Evolutionary conservation across 2,797 vertebrate genomes (phyloP), one percentile per base, ranked within the genome.

Genomic region (Phrynocephalus guinanensis): DNA sequence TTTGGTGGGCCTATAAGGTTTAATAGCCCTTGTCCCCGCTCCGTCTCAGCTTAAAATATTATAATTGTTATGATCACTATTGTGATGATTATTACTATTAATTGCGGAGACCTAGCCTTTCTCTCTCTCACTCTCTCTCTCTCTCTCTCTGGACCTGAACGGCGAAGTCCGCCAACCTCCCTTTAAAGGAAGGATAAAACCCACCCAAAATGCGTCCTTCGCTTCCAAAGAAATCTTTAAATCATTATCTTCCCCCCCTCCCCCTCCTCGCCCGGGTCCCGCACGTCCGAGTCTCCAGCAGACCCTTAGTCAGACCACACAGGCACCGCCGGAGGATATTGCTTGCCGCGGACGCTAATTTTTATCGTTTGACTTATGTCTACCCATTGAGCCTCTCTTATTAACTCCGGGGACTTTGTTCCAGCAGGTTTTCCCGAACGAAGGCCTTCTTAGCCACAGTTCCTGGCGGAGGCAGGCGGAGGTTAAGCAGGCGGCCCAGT

Each of bases 291-390:
- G 4, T 20, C 9, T 11, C 60, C 60, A 16, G 60, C 60, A 63
- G 60, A 63, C 60, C 60, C 15, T 2, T 44, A 4, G 2, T 18
- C 60, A 86, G 90, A 91, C 88, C 88, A n/a, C 96, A 97, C 96
- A 96, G 91, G 95, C 90, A 87, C 89, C 48, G 95, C 96, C 94
- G 94, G 94, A 96, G 95, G 95, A 96, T 94, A 96, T 95, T 93
- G 83, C 94, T 96, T 96, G 95, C 96, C 96, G 93, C 92, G 90
- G 92, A 91, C 91, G 95, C 91, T 93, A 91, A 95, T 95, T 95
- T 96, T 96, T 95, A 95, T 96, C 95, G 96, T 95, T 95, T 96
- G 95, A 96, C 92, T 97, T 96, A 96, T 94, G 95, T 93, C 94
- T 94, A 92, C 91, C 96, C 94, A 95, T 94, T 95, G 95, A 95